Evolutionary conservation across 2,113 vertebrate genomes (phyloP), one percentile per base, ranked within the genome.

Genomic region (Hipposideros armiger): DNA sequence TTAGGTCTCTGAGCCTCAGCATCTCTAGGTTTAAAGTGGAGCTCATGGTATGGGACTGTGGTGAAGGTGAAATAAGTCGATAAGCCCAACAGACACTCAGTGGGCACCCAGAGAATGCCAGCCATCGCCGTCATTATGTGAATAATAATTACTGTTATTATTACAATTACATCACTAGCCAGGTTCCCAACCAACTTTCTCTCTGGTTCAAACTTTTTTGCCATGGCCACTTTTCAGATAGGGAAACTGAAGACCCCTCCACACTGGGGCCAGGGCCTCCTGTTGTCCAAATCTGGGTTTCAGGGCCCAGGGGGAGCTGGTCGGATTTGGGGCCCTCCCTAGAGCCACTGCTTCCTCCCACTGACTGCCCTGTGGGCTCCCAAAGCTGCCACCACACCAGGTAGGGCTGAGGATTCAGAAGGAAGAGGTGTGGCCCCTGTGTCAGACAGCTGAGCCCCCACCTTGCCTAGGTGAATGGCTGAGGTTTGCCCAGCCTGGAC

Each of bases 371-470:
- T 13, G 20, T 52, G 6, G 19, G 32, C 20, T 32, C 40, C 70
- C 32, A 64, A 60, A 62, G 64, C 1, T 17, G 64, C 64, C 30
- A 20, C 64, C 15, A 15, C 0, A 19, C 58, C 3, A 3, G 67
- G 5, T 32, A 11, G 36, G 19, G 8, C 83, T 16, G 47, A 47
- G 13, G 91, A 54, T 11, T 50, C 54, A 36, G 5, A 17, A 84
- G 52, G 36, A 85, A 64, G 15, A 92, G 32, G 40, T 20, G 40
- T 42, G 36, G 45, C 54, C 28, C 22, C 32, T 2, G 26, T 0
- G 0, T 10, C 26, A 9, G 10, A 11, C 2, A 26, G 9, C 1
- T 17, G 40, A 45, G 32, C 22, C 45, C 26, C 80, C 36, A 42
- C 16, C 50, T 60, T 58, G n/a, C 70, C 40, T 10, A 9, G 26